Conservation (phyloP, 2,888 invertebrate genomes). For the Eristalis tenax region DNA sequence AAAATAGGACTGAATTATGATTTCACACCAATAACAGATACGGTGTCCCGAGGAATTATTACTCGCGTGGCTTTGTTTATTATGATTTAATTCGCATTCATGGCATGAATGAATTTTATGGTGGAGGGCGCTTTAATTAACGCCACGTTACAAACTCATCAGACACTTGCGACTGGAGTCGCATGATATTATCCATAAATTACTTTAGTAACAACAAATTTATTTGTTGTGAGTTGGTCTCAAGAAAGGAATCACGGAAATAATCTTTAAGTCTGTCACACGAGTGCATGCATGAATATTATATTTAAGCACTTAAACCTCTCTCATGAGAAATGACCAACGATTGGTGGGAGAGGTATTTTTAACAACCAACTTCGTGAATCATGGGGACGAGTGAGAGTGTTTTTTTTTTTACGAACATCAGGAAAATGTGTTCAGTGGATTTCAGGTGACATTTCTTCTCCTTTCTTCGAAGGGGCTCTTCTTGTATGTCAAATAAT, state of each 20-base stretch:
- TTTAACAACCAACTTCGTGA: no score
- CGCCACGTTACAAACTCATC: background rate
- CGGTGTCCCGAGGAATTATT: background rate
- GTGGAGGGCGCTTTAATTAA: background rate
- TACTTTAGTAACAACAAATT: background rate
- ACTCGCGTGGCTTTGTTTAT: background rate
- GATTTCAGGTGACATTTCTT: no score
- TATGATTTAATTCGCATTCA: background rate
- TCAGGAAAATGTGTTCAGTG: no score
- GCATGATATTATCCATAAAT: background rate
- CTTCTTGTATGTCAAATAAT: no score
- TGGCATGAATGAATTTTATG: background rate
- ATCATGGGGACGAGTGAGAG: no score
- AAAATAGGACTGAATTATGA: background rate
- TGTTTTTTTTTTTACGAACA: no score
- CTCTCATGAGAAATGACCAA: no score
- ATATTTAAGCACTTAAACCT: no score
- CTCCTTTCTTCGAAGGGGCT: no score
- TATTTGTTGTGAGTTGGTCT: background rate
- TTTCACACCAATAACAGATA: background rate
- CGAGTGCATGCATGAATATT: background rate
- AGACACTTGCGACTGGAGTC: background rate
- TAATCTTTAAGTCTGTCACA: background rate
- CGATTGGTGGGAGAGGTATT: no score
- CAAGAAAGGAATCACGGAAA: background rate